These are phyloP conservation scores for Linurgus olivaceus DNA, from an alignment of 2,797 vertebrate genomes.

Conservation along the genomic window DNA sequence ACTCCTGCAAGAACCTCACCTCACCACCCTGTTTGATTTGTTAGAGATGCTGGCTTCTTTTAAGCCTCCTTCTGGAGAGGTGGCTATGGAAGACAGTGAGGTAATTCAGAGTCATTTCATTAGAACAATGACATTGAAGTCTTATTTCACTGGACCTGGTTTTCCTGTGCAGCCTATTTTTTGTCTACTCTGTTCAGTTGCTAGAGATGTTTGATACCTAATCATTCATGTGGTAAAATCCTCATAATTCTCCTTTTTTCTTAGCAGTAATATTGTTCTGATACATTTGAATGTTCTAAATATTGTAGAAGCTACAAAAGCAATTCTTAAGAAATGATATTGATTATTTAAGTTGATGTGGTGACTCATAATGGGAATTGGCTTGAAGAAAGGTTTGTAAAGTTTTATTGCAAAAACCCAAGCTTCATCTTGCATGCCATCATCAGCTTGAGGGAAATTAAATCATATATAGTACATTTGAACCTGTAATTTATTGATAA, in stretches of 20 bases:
- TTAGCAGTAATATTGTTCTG: neutral
- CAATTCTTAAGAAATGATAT: neutral
- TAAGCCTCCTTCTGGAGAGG: slow-evolving; percentile 88
- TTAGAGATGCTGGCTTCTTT: slow-evolving; percentile 98
- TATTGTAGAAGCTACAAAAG: neutral
- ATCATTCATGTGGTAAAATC: neutral
- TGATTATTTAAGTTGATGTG: neutral
- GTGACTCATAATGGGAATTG: neutral
- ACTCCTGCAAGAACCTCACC: slow-evolving; percentile 96
- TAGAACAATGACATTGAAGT: neutral
- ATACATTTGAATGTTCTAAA: neutral
- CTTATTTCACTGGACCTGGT: neutral
- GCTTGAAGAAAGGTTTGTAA: neutral
- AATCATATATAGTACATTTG: neutral
- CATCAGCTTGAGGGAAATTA: neutral
- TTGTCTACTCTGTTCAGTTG: neutral
- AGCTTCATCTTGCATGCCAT: neutral
- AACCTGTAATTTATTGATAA: neutral
- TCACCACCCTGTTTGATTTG: slow-evolving; percentile 96
- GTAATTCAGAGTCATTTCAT: slow-evolving; percentile 65
- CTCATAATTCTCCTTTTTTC: neutral
- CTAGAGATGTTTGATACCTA: neutral
- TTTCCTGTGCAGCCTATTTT: neutral
- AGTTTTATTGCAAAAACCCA: neutral
- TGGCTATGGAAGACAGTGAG: slow-evolving; percentile 85